Evolutionary conservation across 2,113 vertebrate species (phyloP).

Genomic region (Tachycineta bicolor): DNA sequence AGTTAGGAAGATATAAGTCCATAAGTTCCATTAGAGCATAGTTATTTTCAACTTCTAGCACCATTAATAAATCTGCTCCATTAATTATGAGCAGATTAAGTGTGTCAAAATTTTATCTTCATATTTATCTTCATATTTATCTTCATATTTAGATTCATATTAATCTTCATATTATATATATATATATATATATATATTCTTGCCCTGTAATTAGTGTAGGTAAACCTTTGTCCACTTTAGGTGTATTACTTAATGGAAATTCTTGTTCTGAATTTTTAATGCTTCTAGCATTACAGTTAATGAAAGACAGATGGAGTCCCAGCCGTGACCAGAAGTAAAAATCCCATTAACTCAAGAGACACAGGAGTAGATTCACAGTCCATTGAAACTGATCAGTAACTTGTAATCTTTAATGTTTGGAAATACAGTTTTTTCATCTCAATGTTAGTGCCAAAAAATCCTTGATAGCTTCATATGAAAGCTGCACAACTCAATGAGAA

Average conservation of each 20-base stretch:
- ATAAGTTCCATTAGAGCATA: neutral
- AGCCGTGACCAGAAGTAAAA: neutral
- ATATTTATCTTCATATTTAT: neutral
- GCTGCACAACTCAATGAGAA: neutral
- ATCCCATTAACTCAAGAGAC: neutral
- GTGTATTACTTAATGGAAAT: neutral
- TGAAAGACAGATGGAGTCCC: neutral
- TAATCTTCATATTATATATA: no score
- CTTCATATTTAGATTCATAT: neutral
- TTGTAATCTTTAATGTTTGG: neutral
- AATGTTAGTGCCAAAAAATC: neutral
- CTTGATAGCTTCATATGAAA: neutral
- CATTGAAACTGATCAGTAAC: neutral
- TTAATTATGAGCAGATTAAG: neutral
- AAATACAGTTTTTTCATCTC: neutral
- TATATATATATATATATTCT: neutral
- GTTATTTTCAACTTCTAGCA: neutral
- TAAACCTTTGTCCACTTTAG: neutral
- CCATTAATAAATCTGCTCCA: neutral
- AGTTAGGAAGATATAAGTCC: neutral
- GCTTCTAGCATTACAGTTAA: neutral
- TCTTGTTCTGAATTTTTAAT: neutral
- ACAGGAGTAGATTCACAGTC: neutral
- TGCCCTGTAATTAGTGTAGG: neutral
- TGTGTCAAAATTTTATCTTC: neutral